Conservation (phyloP, 2,797 vertebrate species). For the Eupleurogrammus muticus region DNA sequence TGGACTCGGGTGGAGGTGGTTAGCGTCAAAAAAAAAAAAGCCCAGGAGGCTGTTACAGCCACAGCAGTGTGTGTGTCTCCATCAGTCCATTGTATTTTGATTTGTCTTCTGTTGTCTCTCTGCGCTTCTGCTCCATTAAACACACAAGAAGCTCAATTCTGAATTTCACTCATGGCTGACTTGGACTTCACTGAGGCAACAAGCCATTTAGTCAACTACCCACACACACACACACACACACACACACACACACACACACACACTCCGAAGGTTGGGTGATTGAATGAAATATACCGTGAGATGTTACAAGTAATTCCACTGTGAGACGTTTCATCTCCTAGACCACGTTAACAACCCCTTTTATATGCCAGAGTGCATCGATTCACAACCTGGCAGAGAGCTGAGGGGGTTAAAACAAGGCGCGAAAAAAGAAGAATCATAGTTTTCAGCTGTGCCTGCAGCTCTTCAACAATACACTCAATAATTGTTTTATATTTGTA, state of each 20-base stretch:
- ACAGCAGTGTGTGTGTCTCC: neutral
- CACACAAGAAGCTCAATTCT: conserved; percentile 52
- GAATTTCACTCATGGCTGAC: conserved; percentile 61
- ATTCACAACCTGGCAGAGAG: neutral
- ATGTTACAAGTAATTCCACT: neutral
- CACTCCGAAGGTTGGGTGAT: conserved; percentile 13
- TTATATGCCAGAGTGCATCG: conserved; percentile 8
- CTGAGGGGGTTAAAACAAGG: neutral
- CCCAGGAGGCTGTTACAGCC: neutral
- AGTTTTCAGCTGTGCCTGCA: neutral
- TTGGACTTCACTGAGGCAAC: conserved; percentile 56
- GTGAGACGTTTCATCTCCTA: too few species aligned
- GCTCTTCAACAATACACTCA: too few species aligned
- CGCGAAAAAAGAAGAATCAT: too few species aligned
- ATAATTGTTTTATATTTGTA: too few species aligned
- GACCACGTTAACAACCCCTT: neutral
- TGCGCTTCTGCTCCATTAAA: conserved; percentile 64
- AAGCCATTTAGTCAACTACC: conserved; percentile 56
- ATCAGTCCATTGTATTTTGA: conserved; percentile 23
- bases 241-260: conserved; percentile 13
- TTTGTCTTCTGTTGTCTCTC: conserved; percentile 34
- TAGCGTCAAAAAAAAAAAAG: conserved; percentile 7
- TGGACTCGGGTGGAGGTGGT: conserved; percentile 18
- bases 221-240: conserved; percentile 4
- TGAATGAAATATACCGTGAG: neutral